Conservation (phyloP, 2,888 invertebrate species). For the Campoplex capitator region DNA sequence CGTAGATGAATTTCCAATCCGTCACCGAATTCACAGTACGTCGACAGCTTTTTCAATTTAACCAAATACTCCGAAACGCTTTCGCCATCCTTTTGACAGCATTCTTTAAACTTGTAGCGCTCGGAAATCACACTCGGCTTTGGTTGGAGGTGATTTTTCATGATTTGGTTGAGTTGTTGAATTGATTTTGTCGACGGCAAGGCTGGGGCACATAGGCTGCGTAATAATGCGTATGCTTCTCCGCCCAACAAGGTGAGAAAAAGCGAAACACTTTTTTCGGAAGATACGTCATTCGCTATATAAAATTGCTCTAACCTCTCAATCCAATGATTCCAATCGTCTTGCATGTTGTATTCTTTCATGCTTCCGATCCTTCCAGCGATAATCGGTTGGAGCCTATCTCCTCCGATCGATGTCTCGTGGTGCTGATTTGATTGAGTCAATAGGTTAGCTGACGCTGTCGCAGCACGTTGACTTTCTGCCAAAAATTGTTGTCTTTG, state of each 20-base stretch:
- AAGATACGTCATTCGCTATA: background rate
- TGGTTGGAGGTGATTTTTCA: background rate
- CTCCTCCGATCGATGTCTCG: background rate
- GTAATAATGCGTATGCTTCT: background rate
- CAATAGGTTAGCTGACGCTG: background rate
- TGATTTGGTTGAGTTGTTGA: background rate
- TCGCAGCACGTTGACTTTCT: background rate
- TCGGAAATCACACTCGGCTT: conserved; percentile 1
- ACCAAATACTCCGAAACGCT: background rate
- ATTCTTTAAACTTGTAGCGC: background rate
- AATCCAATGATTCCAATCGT: background rate
- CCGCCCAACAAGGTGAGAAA: background rate
- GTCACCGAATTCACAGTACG: background rate
- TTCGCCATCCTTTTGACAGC: background rate
- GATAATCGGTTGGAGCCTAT: no score
- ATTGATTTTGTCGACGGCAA: background rate
- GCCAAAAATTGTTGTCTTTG: background rate
- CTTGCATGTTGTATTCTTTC: background rate
- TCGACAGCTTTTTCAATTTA: background rate
- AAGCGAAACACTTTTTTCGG: background rate
- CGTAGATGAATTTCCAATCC: background rate
- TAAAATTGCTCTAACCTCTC: background rate
- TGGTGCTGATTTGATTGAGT: background rate
- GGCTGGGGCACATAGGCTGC: background rate
- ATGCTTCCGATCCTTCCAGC: no score